These are phyloP conservation scores for Cremastinae sp. DNA, from an alignment of 2,888 invertebrate species.

Conservation along the genomic window DNA sequence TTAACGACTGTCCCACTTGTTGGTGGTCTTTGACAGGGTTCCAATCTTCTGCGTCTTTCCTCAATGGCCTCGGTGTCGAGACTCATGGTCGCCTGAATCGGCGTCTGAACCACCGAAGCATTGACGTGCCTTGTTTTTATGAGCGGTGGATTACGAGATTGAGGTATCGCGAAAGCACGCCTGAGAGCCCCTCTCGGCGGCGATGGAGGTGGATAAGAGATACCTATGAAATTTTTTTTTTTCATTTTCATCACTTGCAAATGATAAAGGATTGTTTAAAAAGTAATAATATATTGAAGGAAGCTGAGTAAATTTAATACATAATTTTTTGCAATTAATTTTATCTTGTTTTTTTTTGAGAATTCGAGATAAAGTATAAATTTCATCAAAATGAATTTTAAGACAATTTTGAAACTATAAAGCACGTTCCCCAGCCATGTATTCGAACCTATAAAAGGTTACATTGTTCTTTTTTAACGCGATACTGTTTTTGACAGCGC, in stretches of 20 bases:
- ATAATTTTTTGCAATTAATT: too few relatives aligned
- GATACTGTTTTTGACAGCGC: too few relatives aligned
- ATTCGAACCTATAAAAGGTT: too few relatives aligned
- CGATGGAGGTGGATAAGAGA: slow-evolving; percentile 92
- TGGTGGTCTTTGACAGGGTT: slow-evolving; percentile 74
- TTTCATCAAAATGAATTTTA: too few relatives aligned
- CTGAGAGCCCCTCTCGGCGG: slow-evolving; percentile 82
- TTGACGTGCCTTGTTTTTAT: slow-evolving; percentile 90
- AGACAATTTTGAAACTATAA: too few relatives aligned
- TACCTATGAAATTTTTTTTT: slow-evolving; percentile 80
- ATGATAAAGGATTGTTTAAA: not conserved
- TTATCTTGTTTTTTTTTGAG: too few relatives aligned
- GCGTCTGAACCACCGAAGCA: slow-evolving; percentile 79
- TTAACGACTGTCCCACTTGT: slow-evolving; percentile 76
- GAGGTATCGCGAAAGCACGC: slow-evolving; percentile 85
- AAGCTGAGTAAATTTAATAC: too few relatives aligned
- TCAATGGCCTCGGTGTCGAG: slow-evolving; percentile 76
- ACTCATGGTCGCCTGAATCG: slow-evolving; percentile 73
- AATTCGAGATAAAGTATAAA: too few relatives aligned
- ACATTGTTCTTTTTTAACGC: too few relatives aligned
- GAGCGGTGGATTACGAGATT: slow-evolving; percentile 89
- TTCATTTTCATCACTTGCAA: not conserved
- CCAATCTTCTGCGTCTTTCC: slow-evolving; percentile 76
- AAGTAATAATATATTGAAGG: too few relatives aligned
- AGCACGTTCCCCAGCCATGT: too few relatives aligned